These are phyloP conservation scores for Micronycteris hirsuta DNA, from an alignment of 2,113 vertebrate species.

Conservation along the genomic window DNA sequence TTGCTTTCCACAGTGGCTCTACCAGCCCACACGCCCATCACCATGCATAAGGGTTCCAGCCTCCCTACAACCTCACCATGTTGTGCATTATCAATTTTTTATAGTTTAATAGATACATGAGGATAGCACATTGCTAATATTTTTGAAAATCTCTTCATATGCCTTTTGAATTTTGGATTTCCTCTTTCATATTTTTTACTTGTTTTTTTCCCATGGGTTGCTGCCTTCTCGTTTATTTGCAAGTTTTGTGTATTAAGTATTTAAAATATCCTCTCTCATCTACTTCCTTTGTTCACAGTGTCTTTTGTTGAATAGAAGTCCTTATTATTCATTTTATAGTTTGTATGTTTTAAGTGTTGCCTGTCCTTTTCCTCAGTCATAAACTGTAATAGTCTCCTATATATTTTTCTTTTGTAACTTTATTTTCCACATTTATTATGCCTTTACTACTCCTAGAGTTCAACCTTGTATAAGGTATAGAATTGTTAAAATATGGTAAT, in stretches of 20 bases:
- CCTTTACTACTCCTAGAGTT: background rate
- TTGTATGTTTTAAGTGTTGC: background rate
- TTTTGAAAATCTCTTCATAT: background rate
- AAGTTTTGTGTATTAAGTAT: background rate
- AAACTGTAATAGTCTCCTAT: background rate
- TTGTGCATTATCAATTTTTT: background rate
- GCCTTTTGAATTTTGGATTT: background rate
- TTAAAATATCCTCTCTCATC: constrained; percentile 5
- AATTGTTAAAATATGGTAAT: background rate
- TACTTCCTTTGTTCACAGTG: background rate
- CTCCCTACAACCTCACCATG: background rate
- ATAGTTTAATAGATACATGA: background rate
- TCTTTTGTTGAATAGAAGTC: background rate
- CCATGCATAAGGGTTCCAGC: background rate
- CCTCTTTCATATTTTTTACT: background rate
- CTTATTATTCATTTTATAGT: background rate
- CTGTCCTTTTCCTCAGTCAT: background rate
- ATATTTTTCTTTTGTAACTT: background rate
- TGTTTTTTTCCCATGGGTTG: background rate
- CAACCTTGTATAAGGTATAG: background rate
- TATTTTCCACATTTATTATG: background rate
- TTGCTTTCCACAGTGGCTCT: background rate
- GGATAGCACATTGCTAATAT: background rate
- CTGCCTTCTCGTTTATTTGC: background rate
- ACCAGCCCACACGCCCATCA: background rate